Evolutionary conservation across 2,888 invertebrate genomes (phyloP).

Genomic region (Odontothrips loti): DNA sequence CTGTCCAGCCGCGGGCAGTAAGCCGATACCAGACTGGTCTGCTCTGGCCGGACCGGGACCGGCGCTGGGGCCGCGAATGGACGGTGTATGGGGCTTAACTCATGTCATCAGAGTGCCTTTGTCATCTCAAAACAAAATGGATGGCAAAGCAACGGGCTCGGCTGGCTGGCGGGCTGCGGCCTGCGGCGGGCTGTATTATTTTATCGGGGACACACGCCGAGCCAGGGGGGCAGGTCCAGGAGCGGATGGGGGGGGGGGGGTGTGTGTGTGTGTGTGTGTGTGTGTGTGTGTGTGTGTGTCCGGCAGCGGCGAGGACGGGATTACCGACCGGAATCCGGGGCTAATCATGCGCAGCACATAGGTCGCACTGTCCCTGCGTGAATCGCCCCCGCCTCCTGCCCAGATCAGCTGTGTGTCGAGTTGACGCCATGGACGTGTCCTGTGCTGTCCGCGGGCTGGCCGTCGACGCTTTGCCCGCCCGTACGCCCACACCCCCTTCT

Average conservation of each 20-base stretch:
- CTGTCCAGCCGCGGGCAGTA: background rate
- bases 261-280: background rate
- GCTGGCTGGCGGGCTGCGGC: too few relatives aligned
- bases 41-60: background rate
- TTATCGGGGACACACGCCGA: background rate
- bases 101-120: slow-evolving; percentile 24
- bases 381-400: too few relatives aligned
- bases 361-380: too few relatives aligned
- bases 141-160: background rate
- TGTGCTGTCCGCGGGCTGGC: too few relatives aligned
- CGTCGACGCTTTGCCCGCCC: too few relatives aligned
- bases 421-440: too few relatives aligned
- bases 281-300: background rate
- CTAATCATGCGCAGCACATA: background rate
- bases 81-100: slow-evolving; percentile 15
- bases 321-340: slow-evolving; percentile 1
- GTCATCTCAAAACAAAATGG: background rate
- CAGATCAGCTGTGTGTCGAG: too few relatives aligned
- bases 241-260: background rate
- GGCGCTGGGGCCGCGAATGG: background rate
- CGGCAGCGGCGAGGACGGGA: background rate
- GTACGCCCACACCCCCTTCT: too few relatives aligned
- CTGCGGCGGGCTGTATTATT: too few relatives aligned
- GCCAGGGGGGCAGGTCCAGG: background rate
- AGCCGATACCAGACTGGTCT: slow-evolving; percentile 7